A percentile compares a stretch with the other conserved stretches of the same genome.
These are phyloP conservation scores for Corbicula japonica DNA, from an alignment of 2,888 invertebrate species.

Conservation along the genomic window DNA sequence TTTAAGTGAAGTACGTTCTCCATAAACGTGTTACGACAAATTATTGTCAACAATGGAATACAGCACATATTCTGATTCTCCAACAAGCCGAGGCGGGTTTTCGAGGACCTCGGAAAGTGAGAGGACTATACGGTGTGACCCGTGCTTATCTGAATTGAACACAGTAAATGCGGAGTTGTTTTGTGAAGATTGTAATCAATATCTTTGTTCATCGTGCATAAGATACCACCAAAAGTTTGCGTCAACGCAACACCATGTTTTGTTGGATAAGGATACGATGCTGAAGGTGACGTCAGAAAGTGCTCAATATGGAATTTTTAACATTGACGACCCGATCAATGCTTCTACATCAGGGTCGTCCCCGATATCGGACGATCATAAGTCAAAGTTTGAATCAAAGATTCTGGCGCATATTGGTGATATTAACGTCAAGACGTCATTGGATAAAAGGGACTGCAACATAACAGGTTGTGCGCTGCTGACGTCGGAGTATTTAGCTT, in stretches of 20 bases:
- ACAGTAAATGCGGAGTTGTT: conserved; percentile 7
- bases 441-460: not conserved
- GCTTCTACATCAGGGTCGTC: not conserved
- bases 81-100: too few relatives aligned
- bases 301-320: not conserved
- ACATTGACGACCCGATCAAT: conserved; percentile 2
- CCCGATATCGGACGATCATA: not conserved
- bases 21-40: too few relatives aligned
- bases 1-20: too few relatives aligned
- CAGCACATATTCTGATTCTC: too few relatives aligned
- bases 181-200: conserved; percentile 27
- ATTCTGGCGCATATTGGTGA: not conserved
- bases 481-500: not conserved
- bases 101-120: too few relatives aligned
- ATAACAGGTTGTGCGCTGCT: conserved; percentile 3
- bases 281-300: not conserved
- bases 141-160: conserved; percentile 17
- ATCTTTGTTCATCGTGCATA: conserved; percentile 18
- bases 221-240: conserved; percentile 16
- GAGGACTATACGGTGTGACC: conserved; percentile 15
- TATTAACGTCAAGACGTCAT: conserved; percentile 1
- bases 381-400: not conserved
- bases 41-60: too few relatives aligned
- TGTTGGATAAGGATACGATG: not conserved
- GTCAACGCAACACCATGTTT: not conserved